Evolutionary conservation across 53 echinoderm and acorn worm genomes (phyloP).

Genomic region (Henricia sp.): DNA sequence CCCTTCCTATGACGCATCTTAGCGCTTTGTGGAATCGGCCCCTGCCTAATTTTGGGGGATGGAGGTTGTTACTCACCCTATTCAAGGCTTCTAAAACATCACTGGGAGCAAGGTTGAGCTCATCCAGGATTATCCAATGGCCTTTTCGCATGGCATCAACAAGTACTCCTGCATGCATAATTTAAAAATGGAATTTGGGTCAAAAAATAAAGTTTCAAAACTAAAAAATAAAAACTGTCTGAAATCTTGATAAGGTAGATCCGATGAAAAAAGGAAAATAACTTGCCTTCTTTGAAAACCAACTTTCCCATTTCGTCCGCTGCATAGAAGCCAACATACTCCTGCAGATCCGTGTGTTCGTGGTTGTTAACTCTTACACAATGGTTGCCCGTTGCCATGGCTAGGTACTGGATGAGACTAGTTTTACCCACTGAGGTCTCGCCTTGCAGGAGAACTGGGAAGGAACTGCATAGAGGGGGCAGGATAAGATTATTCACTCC

Average conservation of each 20-base stretch:
- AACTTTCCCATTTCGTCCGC: slow-evolving; percentile 96
- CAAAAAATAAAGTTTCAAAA: not conserved
- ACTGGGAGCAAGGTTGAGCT: slow-evolving; percentile 93
- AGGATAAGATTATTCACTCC: too few species aligned
- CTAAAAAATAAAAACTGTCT: not conserved
- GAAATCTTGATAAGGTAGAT: too few species aligned
- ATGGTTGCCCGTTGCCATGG: slow-evolving; percentile 92
- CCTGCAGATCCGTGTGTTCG: slow-evolving; percentile 98
- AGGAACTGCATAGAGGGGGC: slow-evolving; percentile 55
- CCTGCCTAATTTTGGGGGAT: too few species aligned
- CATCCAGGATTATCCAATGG: slow-evolving; percentile 97
- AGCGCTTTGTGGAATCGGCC: too few species aligned
- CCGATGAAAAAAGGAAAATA: too few species aligned
- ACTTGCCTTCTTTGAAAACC: slow-evolving; percentile 94
- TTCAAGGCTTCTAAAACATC: slow-evolving; percentile 98
- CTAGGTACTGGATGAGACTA: slow-evolving; percentile 91
- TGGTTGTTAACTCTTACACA: slow-evolving; percentile 99
- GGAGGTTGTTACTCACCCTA: slow-evolving; percentile 69
- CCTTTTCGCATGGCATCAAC: slow-evolving; percentile 99
- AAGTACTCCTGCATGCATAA: slow-evolving; percentile 74
- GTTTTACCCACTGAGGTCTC: slow-evolving; percentile 98
- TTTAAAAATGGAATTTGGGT: not conserved
- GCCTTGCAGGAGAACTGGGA: slow-evolving; percentile 94
- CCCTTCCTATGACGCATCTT: too few species aligned
- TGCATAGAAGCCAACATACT: slow-evolving; percentile 99